Conservation (phyloP, 2,888 invertebrate species). For the Macaria liturata region DNA sequence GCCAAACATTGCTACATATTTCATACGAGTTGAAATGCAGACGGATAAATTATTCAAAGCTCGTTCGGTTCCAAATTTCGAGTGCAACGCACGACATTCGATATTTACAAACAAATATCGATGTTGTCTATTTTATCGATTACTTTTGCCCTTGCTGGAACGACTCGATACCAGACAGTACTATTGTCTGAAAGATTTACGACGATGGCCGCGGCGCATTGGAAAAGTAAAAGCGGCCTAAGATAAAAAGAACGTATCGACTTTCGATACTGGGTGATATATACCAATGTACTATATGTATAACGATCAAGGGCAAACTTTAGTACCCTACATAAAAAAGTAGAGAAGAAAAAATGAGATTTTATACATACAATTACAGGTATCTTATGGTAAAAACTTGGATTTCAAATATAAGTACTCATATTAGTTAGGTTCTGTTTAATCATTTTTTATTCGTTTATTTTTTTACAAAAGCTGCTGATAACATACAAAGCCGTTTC, state of each 20-base stretch:
- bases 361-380: not conserved
- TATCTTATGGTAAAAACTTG: not conserved
- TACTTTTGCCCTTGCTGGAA: constrained; percentile 24
- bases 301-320: not conserved
- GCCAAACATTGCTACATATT: constrained; percentile 7
- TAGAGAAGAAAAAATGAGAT: not conserved
- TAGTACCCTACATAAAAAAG: not conserved
- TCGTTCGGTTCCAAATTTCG: constrained; percentile 20
- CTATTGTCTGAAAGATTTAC: constrained; percentile 23
- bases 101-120: constrained; percentile 23
- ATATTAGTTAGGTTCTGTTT: too few relatives aligned
- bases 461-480: too few relatives aligned
- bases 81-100: constrained; percentile 25
- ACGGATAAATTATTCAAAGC: constrained; percentile 31
- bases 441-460: too few relatives aligned
- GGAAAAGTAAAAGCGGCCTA: constrained; percentile 21
- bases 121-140: constrained; percentile 23
- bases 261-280: too few relatives aligned
- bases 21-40: constrained; percentile 21
- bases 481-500: too few relatives aligned
- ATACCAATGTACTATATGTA: constrained; percentile 3
- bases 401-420: too few relatives aligned
- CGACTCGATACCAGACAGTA: constrained; percentile 23
- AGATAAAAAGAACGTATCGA: constrained; percentile 16
- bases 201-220: constrained; percentile 16